Base-by-base conservation (phyloP, 2,888 invertebrate species). In the Trachelus troglodyta region DNA sequence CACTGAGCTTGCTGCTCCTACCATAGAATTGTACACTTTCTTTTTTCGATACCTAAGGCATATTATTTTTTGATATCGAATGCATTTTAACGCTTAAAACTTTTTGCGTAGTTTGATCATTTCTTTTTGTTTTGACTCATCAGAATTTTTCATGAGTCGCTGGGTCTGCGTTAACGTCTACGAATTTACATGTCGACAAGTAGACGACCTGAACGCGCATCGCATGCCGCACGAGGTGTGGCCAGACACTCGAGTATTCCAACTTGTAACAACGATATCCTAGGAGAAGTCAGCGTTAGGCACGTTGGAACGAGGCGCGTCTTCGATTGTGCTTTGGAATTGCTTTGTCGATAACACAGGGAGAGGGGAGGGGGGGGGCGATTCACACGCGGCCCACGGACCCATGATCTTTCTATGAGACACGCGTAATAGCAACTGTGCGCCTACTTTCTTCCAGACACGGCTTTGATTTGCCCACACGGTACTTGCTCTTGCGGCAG, bases 381-480 rank as follows among this genome's bases (percentile, higher is more conserved):
- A 87, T 89, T 89, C 88, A 89, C 90, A 90, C 90, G 89, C 89
- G 86, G 85, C 88, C 88, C 86, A 88, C 87, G 85, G 78, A 79
- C 79, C 80, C 56, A 56, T 56, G 80, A 81, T 83, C 83, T 81
- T 81, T 83, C 56, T 76, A 81, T 79, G 81, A 77, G 82, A 80
- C 79, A 34, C 77, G 73, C 34, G 37, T 80, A 83, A 80, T 80
- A 79, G 81, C 77, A 81, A 79, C 75, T 56, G 23, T 73, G 76
- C 37, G 34, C 79, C 73, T 30, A 71, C 77, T 80, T 79, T 79
- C 78, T 78, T 77, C 81, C 82, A 56, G 56, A 23, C 56, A 56
- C 56, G 56, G 56, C 23, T 56, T 2, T 23, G 56, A 23, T 9
- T 56, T 56, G 56, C 56, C 56, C 56, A 56, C 56, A 56, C 56